Evolutionary conservation across 2,113 vertebrate species (phyloP), one percentile per base, ranked within the genome.

Genomic region (Scytalopus superciliaris): DNA sequence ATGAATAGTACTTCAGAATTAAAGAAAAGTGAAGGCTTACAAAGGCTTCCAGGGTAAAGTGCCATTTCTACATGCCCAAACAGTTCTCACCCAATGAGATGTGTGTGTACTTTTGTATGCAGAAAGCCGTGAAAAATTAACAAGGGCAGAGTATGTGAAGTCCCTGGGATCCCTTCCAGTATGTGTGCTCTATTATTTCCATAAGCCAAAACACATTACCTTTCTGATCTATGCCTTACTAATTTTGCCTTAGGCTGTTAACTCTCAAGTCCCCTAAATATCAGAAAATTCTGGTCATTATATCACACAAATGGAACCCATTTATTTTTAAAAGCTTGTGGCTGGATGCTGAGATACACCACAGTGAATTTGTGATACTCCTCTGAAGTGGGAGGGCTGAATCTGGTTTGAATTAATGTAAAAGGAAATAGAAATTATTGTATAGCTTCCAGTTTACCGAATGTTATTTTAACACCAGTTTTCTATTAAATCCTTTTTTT

Each of bases 1-100:
- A 4, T 81, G 57, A 93, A 14, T 2, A 69, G 39, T 17, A 53
- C 55, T 89, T 87, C 53, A 45, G 84, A 68, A 87, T 83, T 96
- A 93, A 95, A 87, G 87, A 83, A 87, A 91, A 90, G 62, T 66
- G 91, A 94, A 87, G 42, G 87, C 74, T 90, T 85, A 31, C 52
- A 90, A 93, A 91, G 31, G 93, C 89, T 95, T 96, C 78, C 67
- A 95, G 84, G 91, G 74, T 93, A 50, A 84, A 91, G 78, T 93
- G 84, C 67, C 91, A 76, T 82, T 93, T 94, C 70, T 87, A 57
- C 0, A 0, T 57, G 59, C 70, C 47, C 89, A 63, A 78, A 81
- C 13, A 91, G 31, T 89, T 91, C 77, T 73, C 84, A 77, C 25
- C 6, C 45, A 73, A 45, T 3, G 31, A 90, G 50, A 76, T 49